phyloP scores from a whole-genome alignment of 2,888 invertebrate species.

The Netelia virgata region DNA sequence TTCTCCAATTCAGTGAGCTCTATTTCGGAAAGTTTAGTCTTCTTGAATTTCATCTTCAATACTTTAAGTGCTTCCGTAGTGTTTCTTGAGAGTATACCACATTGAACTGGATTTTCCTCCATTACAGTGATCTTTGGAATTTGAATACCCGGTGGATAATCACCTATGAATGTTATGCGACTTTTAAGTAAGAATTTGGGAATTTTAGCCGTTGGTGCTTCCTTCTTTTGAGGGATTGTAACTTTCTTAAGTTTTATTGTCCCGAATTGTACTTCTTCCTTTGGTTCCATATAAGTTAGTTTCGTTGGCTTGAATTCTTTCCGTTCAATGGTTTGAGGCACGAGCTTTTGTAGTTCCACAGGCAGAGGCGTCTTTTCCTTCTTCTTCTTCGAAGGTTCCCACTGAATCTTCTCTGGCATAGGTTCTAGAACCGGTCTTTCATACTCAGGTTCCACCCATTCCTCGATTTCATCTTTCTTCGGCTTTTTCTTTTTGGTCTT shows the following conservation, averaged over 20 bases:
- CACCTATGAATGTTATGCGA: constrained; percentile 87
- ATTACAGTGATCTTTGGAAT: constrained; percentile 86
- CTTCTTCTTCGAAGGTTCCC: constrained; percentile 80
- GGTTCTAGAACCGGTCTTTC: constrained; percentile 83
- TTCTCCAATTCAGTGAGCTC: constrained; percentile 87
- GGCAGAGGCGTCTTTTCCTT: constrained; percentile 73
- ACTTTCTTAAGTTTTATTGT: constrained; percentile 90
- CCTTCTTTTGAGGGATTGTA: constrained; percentile 85
- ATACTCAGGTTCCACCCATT: constrained; percentile 83
- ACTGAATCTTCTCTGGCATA: constrained; percentile 83
- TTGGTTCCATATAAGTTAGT: constrained; percentile 87
- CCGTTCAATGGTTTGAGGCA: constrained; percentile 87
- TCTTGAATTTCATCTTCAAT: constrained; percentile 87
- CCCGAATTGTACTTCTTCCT: constrained; percentile 87
- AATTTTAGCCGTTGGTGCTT: constrained; percentile 84
- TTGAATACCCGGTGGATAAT: constrained; percentile 88
- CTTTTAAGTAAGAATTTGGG: constrained; percentile 91
- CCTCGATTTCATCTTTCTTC: constrained; percentile 76
- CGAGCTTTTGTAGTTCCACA: constrained; percentile 75
- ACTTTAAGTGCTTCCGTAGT: constrained; percentile 89
- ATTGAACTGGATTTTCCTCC: constrained; percentile 86
- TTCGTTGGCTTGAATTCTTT: constrained; percentile 88
- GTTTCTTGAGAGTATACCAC: constrained; percentile 90
- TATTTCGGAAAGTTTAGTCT: constrained; percentile 86
- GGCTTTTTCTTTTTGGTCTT: constrained; percentile 72